Percentiles rank a stretch among this genome's conserved stretches.
Evolutionary conservation across 2,797 vertebrate species (phyloP).

Genomic region (Salarias fasciatus): DNA sequence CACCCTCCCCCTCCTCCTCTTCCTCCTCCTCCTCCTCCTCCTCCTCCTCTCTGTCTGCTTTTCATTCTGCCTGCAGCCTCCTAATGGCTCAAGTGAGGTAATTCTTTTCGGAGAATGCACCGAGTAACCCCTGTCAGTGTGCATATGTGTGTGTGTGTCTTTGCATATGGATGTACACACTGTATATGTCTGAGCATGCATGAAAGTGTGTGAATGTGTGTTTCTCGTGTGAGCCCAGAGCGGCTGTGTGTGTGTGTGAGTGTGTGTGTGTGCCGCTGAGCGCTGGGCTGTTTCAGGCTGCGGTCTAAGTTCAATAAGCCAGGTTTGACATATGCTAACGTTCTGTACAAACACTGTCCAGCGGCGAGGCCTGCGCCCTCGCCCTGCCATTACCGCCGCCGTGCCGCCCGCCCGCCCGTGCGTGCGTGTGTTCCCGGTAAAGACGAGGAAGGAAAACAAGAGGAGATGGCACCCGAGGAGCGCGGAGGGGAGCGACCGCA

Average conservation of each 20-base stretch:
- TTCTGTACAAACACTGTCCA: slow-evolving; percentile 79
- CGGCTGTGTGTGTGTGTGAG: slow-evolving; percentile 42
- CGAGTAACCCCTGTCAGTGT: slow-evolving; percentile 64
- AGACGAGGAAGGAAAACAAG: no score
- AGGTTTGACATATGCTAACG: slow-evolving; percentile 77
- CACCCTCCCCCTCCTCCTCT: slow-evolving; percentile 1
- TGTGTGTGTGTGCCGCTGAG: slow-evolving; percentile 45
- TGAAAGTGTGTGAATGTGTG: slow-evolving; percentile 37
- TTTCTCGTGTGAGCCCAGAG: no score
- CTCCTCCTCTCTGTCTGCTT: slow-evolving; percentile 72
- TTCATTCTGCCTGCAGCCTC: slow-evolving; percentile 73
- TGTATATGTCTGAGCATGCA: slow-evolving; percentile 49
- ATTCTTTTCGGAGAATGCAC: slow-evolving; percentile 74
- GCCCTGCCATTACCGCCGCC: slow-evolving; percentile 73
- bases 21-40: no score
- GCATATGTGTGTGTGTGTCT: slow-evolving; percentile 36
- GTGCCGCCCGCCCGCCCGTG: no score
- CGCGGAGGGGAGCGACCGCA: no score
- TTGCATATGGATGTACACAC: slow-evolving; percentile 42
- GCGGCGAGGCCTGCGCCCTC: slow-evolving; percentile 64
- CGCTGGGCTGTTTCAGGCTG: slow-evolving; percentile 71
- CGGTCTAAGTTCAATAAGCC: slow-evolving; percentile 76
- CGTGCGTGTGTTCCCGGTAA: slow-evolving; percentile 50
- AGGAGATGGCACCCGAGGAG: no score
- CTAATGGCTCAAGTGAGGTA: slow-evolving; percentile 79